Conservation (phyloP, 2,797 vertebrate species). For the Syndactyla subalaris region DNA sequence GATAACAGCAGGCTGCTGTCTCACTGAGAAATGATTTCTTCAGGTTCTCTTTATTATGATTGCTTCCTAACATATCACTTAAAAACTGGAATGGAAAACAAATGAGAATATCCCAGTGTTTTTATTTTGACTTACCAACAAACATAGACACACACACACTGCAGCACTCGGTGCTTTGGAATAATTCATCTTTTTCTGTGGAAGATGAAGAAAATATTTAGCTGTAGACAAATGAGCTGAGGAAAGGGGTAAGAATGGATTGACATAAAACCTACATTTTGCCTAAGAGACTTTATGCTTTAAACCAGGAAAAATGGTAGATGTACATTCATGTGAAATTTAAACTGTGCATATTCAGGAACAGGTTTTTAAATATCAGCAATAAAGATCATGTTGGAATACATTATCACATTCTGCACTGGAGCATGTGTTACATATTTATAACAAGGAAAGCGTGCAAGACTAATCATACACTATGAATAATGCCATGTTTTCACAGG, state of each 20-base stretch:
- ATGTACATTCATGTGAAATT: slow-evolving; percentile 2
- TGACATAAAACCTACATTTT: background rate
- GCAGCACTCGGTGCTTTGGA: background rate
- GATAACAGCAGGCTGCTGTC: slow-evolving; percentile 41
- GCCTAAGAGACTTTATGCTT: slow-evolving; percentile 24
- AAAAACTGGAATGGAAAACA: slow-evolving; percentile 49
- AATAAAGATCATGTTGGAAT: slow-evolving; percentile 75
- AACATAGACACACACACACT: background rate
- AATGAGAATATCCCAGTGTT: slow-evolving; percentile 40
- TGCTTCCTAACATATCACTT: slow-evolving; percentile 57
- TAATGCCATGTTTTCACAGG: slow-evolving; percentile 20
- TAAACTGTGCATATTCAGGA: slow-evolving; percentile 52
- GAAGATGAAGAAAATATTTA: slow-evolving; percentile 37
- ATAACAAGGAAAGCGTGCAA: slow-evolving; percentile 61
- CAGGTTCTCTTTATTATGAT: slow-evolving; percentile 50
- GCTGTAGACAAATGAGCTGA: background rate
- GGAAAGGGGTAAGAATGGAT: slow-evolving; percentile 4
- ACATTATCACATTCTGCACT: slow-evolving; percentile 69
- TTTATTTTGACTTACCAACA: slow-evolving; percentile 39
- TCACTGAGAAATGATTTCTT: slow-evolving; percentile 61
- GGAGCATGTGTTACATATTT: slow-evolving; percentile 67
- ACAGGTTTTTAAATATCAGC: slow-evolving; percentile 77
- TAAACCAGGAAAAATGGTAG: background rate
- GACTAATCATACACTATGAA: slow-evolving; percentile 43
- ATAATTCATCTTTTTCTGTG: background rate